phyloP scores from a whole-genome alignment of 2,113 vertebrate species.

The Bambusicola thoracicus region DNA sequence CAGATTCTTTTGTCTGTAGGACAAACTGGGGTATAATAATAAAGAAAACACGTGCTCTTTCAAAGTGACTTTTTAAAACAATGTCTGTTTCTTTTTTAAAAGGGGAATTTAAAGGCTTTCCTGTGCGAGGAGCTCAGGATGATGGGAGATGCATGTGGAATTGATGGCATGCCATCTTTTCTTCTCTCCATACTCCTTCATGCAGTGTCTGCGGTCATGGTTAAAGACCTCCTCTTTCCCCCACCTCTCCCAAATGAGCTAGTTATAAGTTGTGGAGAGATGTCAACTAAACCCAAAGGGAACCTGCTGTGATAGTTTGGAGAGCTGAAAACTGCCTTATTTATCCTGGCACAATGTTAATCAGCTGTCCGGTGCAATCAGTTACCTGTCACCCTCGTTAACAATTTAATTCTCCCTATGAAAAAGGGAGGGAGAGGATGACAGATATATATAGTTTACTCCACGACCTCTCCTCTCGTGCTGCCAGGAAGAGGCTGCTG shows the following conservation, averaged over 20 bases:
- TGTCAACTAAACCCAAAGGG: conserved; percentile 20
- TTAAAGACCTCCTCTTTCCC: neutral
- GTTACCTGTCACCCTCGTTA: conserved; percentile 18
- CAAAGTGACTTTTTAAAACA: neutral
- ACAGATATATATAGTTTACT: neutral
- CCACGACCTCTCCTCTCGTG: neutral
- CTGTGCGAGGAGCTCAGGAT: neutral
- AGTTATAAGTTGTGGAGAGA: conserved; percentile 26
- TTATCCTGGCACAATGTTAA: conserved; percentile 21
- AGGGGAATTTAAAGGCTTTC: neutral
- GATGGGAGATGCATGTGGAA: neutral
- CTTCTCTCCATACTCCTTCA: neutral
- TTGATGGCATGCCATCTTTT: conserved; percentile 15
- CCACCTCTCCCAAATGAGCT: neutral
- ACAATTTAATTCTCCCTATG: conserved; percentile 24
- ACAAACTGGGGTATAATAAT: neutral
- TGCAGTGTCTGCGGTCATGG: neutral
- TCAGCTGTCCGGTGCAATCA: conserved; percentile 55
- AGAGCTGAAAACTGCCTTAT: conserved; percentile 31
- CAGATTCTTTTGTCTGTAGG: neutral
- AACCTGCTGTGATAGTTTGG: neutral
- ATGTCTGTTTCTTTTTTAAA: neutral
- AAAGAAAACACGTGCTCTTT: neutral
- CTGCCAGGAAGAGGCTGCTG: neutral
- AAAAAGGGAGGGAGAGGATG: neutral